Evolutionary conservation across 1,140 invertebrate species (phyloP), one percentile per base, ranked within the genome.

Genomic region (Leptinotarsa undecemlineata): DNA sequence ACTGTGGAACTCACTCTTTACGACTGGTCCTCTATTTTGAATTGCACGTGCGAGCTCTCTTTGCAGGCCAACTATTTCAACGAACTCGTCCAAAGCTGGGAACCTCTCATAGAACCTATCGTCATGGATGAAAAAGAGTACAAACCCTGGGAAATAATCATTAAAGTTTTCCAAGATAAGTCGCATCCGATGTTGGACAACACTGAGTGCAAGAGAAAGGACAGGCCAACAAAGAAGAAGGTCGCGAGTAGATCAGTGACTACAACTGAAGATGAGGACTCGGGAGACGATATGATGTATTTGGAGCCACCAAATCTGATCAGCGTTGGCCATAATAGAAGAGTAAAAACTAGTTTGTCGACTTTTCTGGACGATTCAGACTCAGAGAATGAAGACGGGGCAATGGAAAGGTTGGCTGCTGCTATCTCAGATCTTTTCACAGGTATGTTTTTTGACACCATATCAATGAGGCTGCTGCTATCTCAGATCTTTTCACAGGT

Each of bases 381-480:
- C 84, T 94, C 93, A 0, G 94, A 95, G 78, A 92, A 92, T 78
- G 93, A 95, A 76, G 91, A 90, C 76, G 89, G 88, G 5, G 83
- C 88, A 4, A 88, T 90, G 83, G 92, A 93, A 77, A 93, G 92
- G 84, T 84, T 94, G 51, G 89, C 90, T 1, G 90, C 88, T 66
- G 91, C 91, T 51, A 91, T 94, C 75, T 90, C 90, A 70, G 91
- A 94, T 85, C 85, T 95, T 72, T 94, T 95, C 84, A 92, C 91
- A 48, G 87, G 87, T 88, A 84, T 81, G 77, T 73, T 48, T 68
- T 17, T 19, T 6, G 15, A n/a, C 2, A 42, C 33, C 8, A 42
- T 42, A 42, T 11, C 33, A 42, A n/a, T n/a, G n/a, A n/a, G 51
- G 89, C 90, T 1, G 90, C 88, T 66, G 91, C 91, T 51, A 91